A percentile compares a stretch with the other conserved stretches of the same genome.
These are phyloP conservation scores for Yponomeuta evonymella DNA, from an alignment of 2,888 invertebrate genomes.

Conservation along the genomic window DNA sequence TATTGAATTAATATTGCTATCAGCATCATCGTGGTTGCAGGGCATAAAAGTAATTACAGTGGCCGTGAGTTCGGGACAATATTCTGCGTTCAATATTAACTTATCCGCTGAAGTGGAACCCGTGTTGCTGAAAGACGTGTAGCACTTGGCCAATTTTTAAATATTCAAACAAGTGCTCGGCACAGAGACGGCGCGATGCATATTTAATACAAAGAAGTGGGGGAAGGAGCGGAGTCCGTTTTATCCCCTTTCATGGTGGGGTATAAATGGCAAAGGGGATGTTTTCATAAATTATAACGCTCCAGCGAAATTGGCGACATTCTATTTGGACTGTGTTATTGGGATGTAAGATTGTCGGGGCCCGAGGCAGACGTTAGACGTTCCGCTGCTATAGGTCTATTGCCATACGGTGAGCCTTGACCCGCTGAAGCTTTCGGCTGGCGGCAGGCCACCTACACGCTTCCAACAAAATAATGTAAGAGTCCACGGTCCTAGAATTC, in stretches of 20 bases:
- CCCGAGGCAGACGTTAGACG: background rate
- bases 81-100: background rate
- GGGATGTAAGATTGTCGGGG: background rate
- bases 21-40: too few relatives aligned
- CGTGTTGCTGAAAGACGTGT: background rate
- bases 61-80: too few relatives aligned
- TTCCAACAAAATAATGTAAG: background rate
- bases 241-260: slow-evolving; percentile 28
- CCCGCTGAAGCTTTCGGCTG: too few relatives aligned
- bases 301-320: slow-evolving; percentile 14
- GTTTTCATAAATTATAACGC: slow-evolving; percentile 32
- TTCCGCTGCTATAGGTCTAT: background rate
- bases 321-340: slow-evolving; percentile 2
- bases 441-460: too few relatives aligned
- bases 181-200: slow-evolving; percentile 55
- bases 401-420: background rate
- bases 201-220: slow-evolving; percentile 58
- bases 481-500: background rate
- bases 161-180: slow-evolving; percentile 61
- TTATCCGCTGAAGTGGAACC: slow-evolving; percentile 4
- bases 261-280: slow-evolving; percentile 30
- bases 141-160: slow-evolving; percentile 37
- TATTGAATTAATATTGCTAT: too few relatives aligned
- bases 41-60: too few relatives aligned
- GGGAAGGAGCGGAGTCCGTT: slow-evolving; percentile 30